Evolutionary conservation across 1,140 invertebrate genomes (phyloP), one percentile per base, ranked within the genome.

Genomic region (Drosophila lacertosa): DNA sequence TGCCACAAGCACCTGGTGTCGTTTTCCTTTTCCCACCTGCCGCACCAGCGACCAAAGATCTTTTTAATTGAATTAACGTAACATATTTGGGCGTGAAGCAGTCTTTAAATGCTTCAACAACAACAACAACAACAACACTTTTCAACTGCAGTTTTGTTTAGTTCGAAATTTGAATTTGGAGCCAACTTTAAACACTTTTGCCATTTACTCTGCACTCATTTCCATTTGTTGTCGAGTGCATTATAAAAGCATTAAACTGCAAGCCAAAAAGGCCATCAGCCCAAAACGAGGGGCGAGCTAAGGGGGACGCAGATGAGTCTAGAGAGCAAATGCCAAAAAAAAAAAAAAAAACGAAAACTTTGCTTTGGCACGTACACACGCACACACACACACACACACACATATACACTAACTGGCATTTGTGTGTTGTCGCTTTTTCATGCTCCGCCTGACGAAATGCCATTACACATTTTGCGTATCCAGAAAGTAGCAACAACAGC

Each of bases 391-490:
- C 39, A 35, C 4, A 16, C 51, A 37, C 40, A 37, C 60, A 40
- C 26, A 40, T 32, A 20, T 26, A 42, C 20, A 16, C 20, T n/a
- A n/a, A n/a, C n/a, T n/a, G n/a, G 26, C 35, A 59, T 53, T 54
- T 48, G 44, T 69, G 32, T 40, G 66, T 57, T 62, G 57, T 64
- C 63, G 67, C 81, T 81, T 74, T 86, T 82, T 82, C 81, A 86
- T 86, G 82, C 81, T 86, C 58, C 74, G 81, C 45, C 81, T 86
- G 82, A 86, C 77, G 82, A 86, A 86, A 86, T 86, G 82, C 77
- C 81, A 86, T 88, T 86, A 88, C 77, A 86, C 81, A 86, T 86
- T 86, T 86, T 86, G 82, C 81, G 82, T 86, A 66, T 58, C 60
- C 79, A 59, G 68, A 77, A 67, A 82, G 60, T 69, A 77, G 59